Conservation (phyloP, 2,113 vertebrate species). For the Gnathonemus longibarbis region DNA sequence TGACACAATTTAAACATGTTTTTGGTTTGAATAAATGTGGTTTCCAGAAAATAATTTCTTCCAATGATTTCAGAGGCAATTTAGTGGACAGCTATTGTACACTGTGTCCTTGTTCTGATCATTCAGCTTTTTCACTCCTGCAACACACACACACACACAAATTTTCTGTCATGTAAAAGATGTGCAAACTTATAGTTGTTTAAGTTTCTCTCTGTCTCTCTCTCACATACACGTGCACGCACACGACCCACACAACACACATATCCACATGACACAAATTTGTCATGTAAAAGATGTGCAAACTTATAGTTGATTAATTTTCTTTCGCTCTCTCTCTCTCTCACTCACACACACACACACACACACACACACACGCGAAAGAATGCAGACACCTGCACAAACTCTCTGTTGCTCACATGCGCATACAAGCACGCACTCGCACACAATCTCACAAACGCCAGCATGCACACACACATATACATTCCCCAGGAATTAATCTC, state of each 20-base stretch:
- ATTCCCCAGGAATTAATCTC: slow-evolving; percentile 19
- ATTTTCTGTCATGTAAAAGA: too few species aligned
- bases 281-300: not conserved
- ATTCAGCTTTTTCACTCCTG: not conserved
- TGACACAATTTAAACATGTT: not conserved
- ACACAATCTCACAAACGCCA: not conserved
- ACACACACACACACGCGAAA: not conserved
- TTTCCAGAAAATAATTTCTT: not conserved
- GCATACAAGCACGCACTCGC: not conserved
- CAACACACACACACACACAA: not conserved
- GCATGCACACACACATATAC: slow-evolving; percentile 26
- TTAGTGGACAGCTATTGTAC: not conserved
- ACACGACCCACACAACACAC: not conserved
- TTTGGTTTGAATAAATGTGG: not conserved
- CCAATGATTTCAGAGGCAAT: too few species aligned
- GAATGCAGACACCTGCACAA: slow-evolving; percentile 10
- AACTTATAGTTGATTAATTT: not conserved
- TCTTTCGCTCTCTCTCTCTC: too few species aligned
- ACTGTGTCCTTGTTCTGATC: not conserved
- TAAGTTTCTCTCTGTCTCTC: too few species aligned
- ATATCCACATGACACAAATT: not conserved
- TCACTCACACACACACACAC: not conserved
- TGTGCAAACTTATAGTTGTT: too few species aligned
- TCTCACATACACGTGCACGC: not conserved
- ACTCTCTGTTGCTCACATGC: not conserved